phyloP scores from a whole-genome alignment of 1,140 invertebrate genomes.

The Vanessa tameamea region DNA sequence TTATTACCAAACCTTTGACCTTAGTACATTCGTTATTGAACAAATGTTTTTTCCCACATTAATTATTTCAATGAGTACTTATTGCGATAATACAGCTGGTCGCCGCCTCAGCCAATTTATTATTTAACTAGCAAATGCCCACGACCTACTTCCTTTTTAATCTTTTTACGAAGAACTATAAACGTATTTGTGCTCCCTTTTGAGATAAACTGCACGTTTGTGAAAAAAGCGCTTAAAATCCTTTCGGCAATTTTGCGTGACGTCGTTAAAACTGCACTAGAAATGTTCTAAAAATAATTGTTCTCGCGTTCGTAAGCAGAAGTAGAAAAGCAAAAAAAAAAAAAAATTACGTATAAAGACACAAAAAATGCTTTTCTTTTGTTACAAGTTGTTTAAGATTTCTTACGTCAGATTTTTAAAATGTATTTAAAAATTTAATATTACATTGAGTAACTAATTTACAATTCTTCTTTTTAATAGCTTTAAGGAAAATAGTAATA shows the following conservation, averaged over 20 bases:
- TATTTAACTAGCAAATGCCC: slow-evolving; percentile 10
- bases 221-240: slow-evolving; percentile 21
- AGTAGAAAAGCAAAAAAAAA: not conserved
- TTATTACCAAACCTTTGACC: slow-evolving; percentile 6
- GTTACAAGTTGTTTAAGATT: not conserved
- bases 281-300: slow-evolving; percentile 26
- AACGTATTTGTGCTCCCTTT: slow-evolving; percentile 16
- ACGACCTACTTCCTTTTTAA: slow-evolving; percentile 3
- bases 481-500: too few relatives aligned
- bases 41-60: slow-evolving; percentile 36
- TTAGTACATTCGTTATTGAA: slow-evolving; percentile 1
- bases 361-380: not conserved
- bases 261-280: slow-evolving; percentile 22
- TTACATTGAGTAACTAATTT: too few relatives aligned
- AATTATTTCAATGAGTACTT: slow-evolving; percentile 28
- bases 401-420: too few relatives aligned
- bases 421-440: too few relatives aligned
- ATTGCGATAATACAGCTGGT: slow-evolving; percentile 8
- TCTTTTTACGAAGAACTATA: slow-evolving; percentile 12
- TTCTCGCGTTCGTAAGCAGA: slow-evolving; percentile 6
- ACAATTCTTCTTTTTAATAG: too few relatives aligned
- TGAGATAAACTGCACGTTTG: slow-evolving; percentile 11
- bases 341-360: not conserved
- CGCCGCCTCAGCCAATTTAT: not conserved
- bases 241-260: slow-evolving; percentile 27